Conservation (phyloP, 1,140 invertebrate genomes). For the Reticulitermes speratus region DNA sequence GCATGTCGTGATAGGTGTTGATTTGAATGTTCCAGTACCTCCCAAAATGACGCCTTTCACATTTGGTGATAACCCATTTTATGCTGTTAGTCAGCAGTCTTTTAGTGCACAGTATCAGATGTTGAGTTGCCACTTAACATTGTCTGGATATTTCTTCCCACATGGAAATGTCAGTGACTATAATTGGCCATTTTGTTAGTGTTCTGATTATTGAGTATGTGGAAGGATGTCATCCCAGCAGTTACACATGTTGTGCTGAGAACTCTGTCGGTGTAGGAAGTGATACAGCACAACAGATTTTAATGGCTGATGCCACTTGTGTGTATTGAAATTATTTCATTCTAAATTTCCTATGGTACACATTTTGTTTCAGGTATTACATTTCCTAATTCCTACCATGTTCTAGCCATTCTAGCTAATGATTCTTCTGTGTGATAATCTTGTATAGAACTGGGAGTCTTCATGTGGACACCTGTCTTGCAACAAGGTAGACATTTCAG, state of each 20-base stretch:
- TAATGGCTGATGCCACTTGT: slow-evolving; percentile 51
- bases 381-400: no score
- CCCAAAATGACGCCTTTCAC: slow-evolving; percentile 59
- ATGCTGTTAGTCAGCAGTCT: slow-evolving; percentile 44
- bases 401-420: no score
- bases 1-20: not conserved
- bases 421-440: no score
- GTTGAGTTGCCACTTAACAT: slow-evolving; percentile 74
- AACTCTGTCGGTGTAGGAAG: slow-evolving; percentile 59
- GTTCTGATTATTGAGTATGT: slow-evolving; percentile 62
- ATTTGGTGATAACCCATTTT: slow-evolving; percentile 48
- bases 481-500: no score
- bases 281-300: slow-evolving; percentile 60
- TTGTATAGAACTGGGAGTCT: no score
- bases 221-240: slow-evolving; percentile 63
- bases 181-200: slow-evolving; percentile 44
- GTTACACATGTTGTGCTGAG: slow-evolving; percentile 67
- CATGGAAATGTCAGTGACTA: not conserved
- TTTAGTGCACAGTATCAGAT: slow-evolving; percentile 67
- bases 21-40: slow-evolving; percentile 49
- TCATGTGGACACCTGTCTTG: no score
- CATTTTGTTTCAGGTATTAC: no score
- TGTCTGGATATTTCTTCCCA: slow-evolving; percentile 56
- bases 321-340: no score
- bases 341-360: no score